Percentiles rank a stretch among this genome's conserved stretches.
Evolutionary conservation across 2,113 vertebrate genomes (phyloP).

Genomic region (Oreochromis aureus): DNA sequence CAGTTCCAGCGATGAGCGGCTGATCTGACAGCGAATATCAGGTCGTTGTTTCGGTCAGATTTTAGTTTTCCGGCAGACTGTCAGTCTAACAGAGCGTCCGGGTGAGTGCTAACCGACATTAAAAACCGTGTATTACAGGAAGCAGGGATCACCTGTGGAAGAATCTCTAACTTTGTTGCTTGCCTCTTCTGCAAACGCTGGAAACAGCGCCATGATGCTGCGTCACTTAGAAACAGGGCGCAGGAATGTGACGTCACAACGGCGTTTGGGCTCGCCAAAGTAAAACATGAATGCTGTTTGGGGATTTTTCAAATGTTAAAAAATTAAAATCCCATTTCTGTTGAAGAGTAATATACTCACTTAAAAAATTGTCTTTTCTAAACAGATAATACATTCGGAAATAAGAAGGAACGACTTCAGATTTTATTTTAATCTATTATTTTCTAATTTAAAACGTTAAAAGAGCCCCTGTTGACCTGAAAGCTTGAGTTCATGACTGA

Average conservation of each 20-base stretch:
- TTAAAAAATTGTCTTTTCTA: background rate
- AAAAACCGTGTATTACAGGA: background rate
- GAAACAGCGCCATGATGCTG: slow-evolving; percentile 56
- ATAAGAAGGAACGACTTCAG: background rate
- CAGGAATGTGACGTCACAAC: slow-evolving; percentile 22
- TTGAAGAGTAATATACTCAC: background rate
- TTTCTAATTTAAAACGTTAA: accelerated
- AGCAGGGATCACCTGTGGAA: slow-evolving; percentile 14
- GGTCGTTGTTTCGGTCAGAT: background rate
- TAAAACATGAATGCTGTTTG: background rate
- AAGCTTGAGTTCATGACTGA: background rate
- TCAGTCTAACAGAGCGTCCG: background rate
- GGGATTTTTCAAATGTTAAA: background rate
- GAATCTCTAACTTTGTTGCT: slow-evolving; percentile 21
- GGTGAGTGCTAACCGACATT: accelerated
- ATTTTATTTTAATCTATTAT: background rate
- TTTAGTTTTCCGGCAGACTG: background rate
- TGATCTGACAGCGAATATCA: background rate
- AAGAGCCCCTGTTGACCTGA: background rate
- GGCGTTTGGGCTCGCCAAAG: background rate
- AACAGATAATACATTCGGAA: background rate
- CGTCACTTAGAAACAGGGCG: slow-evolving; percentile 40
- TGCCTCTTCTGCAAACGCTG: slow-evolving; percentile 43
- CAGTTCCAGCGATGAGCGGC: background rate
- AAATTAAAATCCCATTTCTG: background rate